phyloP scores from a whole-genome alignment of 2,113 vertebrate species.

The Halichoeres trimaculatus region DNA sequence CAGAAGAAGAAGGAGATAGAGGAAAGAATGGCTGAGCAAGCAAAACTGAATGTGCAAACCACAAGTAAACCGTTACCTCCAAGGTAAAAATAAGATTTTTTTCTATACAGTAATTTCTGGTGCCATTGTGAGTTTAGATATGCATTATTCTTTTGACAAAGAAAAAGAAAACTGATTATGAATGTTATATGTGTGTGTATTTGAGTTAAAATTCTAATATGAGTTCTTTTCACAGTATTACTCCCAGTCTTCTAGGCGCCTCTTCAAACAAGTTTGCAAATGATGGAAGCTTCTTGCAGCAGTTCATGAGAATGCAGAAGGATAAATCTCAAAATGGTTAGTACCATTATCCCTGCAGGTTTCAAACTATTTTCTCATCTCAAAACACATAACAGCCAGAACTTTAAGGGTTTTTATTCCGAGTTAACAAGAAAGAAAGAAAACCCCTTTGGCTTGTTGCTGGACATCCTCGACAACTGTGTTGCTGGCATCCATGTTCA shows the following conservation, averaged over 20 bases:
- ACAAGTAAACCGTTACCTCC: constrained; percentile 77
- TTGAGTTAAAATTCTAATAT: too few relatives aligned
- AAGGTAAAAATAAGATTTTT: constrained; percentile 46
- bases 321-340: constrained; percentile 85
- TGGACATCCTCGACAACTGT: background rate
- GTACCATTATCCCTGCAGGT: constrained; percentile 13
- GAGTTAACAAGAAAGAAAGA: background rate
- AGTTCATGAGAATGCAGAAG: constrained; percentile 96
- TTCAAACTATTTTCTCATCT: background rate
- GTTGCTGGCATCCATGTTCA: too few relatives aligned
- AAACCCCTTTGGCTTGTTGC: background rate
- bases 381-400: background rate
- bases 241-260: constrained; percentile 73
- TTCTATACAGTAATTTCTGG: too few relatives aligned
- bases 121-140: too few relatives aligned
- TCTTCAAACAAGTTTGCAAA: constrained; percentile 94
- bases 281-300: constrained; percentile 96
- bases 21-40: constrained; percentile 90
- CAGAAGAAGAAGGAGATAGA: constrained; percentile 97
- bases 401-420: background rate
- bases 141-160: too few relatives aligned
- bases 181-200: too few relatives aligned
- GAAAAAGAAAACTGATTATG: too few relatives aligned
- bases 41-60: constrained; percentile 78
- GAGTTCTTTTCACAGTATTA: constrained; percentile 61